phyloP scores from a whole-genome alignment of 2,888 invertebrate genomes.

The Ennomos quercinarius region DNA sequence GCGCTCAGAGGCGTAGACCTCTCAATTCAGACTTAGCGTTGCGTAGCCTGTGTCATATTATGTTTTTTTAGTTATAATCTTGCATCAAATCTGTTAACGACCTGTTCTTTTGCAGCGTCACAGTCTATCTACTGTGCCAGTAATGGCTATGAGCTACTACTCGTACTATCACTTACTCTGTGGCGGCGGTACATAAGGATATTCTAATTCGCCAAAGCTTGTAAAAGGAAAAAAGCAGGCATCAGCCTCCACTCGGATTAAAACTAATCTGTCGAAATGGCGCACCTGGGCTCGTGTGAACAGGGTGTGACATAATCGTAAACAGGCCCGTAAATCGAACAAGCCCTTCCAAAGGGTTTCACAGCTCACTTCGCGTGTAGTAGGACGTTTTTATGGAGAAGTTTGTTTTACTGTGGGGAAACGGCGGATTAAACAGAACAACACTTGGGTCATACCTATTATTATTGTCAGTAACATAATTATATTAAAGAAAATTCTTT shows the following conservation, averaged over 20 bases:
- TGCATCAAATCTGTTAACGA: too few species aligned
- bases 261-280: constrained; percentile 44
- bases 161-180: too few species aligned
- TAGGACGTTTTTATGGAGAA: constrained; percentile 26
- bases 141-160: too few species aligned
- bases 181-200: too few species aligned
- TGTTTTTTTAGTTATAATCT: too few species aligned
- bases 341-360: constrained; percentile 55
- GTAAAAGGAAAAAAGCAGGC: constrained; percentile 18
- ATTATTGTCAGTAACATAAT: too few species aligned
- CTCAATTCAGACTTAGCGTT: too few species aligned
- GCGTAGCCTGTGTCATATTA: too few species aligned
- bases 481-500: too few species aligned
- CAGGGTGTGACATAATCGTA: constrained; percentile 58
- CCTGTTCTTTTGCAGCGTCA: too few species aligned
- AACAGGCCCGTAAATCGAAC: constrained; percentile 65
- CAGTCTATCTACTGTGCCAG: too few species aligned
- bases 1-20: too few species aligned
- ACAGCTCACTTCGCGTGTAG: constrained; percentile 32
- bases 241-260: constrained; percentile 26
- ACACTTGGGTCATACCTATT: neutral
- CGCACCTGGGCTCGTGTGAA: constrained; percentile 60
- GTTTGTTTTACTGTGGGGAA: constrained; percentile 33
- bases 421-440: neutral
- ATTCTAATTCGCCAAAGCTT: constrained; percentile 8